Evolutionary conservation across 2,888 invertebrate species (phyloP).

Genomic region (Drosophila barbarae): DNA sequence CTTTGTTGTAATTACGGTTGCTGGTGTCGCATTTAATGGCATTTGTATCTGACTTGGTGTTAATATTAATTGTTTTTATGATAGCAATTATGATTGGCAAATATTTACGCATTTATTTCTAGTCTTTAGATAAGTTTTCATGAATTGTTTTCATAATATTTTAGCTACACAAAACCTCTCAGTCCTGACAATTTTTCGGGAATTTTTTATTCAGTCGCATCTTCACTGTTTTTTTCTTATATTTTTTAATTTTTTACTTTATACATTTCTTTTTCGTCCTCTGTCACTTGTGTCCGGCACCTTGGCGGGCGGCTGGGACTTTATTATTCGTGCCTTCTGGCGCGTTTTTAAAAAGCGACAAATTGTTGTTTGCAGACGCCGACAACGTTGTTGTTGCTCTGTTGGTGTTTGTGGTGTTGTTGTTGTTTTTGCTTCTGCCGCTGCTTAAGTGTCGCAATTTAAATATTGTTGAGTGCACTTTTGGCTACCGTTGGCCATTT

Average conservation of each 20-base stretch:
- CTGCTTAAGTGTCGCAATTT: slow-evolving; percentile 73
- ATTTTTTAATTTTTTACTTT: slow-evolving; percentile 13
- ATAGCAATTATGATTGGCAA: background rate
- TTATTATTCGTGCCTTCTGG: slow-evolving; percentile 64
- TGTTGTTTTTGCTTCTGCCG: slow-evolving; percentile 29
- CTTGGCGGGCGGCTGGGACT: slow-evolving; percentile 41
- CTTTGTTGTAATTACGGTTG: slow-evolving; percentile 1
- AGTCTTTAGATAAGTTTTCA: background rate
- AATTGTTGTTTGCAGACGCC: slow-evolving; percentile 72
- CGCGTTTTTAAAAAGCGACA: slow-evolving; percentile 71
- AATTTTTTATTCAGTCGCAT: slow-evolving; percentile 1
- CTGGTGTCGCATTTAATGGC: slow-evolving; percentile 9
- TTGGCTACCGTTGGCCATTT: slow-evolving; percentile 73
- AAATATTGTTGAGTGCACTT: slow-evolving; percentile 73
- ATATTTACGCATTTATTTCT: background rate
- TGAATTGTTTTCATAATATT: background rate
- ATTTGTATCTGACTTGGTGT: background rate
- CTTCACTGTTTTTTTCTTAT: slow-evolving; percentile 6
- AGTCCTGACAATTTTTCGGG: background rate
- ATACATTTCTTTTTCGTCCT: slow-evolving; percentile 10
- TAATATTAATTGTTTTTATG: slow-evolving; percentile 4
- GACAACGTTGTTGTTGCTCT: slow-evolving; percentile 38
- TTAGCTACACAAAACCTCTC: background rate
- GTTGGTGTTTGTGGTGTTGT: slow-evolving; percentile 25
- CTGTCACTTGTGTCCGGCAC: slow-evolving; percentile 54